A percentile compares a stretch with the other conserved stretches of the same genome.
Evolutionary conservation across 2,113 vertebrate genomes (phyloP).

Genomic region (Rhadina sibilatrix): DNA sequence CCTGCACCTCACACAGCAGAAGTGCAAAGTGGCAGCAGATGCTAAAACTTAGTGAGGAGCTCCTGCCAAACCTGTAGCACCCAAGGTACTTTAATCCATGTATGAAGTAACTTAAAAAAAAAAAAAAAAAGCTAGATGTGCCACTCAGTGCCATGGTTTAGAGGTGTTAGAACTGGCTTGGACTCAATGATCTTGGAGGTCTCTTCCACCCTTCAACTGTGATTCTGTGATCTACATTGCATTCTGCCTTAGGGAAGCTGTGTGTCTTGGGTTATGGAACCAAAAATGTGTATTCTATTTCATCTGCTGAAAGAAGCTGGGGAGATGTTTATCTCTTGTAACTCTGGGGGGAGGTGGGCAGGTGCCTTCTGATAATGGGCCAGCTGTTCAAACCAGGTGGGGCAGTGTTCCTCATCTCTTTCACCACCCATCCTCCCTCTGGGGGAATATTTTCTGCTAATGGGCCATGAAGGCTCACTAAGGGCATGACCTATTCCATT

Average conservation of each 20-base stretch:
- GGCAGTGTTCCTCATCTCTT: too few relatives aligned
- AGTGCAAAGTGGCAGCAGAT: background rate
- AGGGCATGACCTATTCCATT: too few relatives aligned
- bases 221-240: background rate
- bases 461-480: too few relatives aligned
- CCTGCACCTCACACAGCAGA: background rate
- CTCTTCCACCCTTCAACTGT: background rate
- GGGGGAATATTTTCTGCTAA: too few relatives aligned
- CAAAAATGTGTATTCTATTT: too few relatives aligned
- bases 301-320: too few relatives aligned
- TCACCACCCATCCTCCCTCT: too few relatives aligned
- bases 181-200: background rate
- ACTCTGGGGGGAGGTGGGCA: too few relatives aligned
- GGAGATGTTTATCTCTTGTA: too few relatives aligned
- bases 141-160: background rate
- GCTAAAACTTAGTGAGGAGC: accelerated
- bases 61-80: background rate
- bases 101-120: background rate
- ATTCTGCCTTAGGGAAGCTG: background rate
- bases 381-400: too few relatives aligned
- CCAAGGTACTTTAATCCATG: background rate
- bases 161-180: background rate
- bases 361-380: too few relatives aligned
- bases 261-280: too few relatives aligned
- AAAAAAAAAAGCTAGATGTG: background rate